These are phyloP conservation scores for Dipodomys spectabilis DNA, from an alignment of 2,113 vertebrate genomes.

Conservation along the genomic window DNA sequence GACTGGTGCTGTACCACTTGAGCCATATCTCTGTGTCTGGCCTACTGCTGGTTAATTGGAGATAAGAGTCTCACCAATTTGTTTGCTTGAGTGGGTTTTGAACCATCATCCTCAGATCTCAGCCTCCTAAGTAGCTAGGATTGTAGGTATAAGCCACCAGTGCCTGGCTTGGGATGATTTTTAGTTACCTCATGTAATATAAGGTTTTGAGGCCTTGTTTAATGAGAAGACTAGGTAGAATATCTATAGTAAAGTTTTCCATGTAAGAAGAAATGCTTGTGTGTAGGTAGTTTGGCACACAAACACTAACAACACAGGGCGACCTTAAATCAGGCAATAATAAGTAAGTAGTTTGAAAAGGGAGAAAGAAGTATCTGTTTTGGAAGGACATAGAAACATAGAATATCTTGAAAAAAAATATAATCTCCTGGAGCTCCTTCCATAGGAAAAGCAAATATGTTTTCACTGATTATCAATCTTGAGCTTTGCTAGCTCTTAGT, in stretches of 20 bases:
- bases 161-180: background rate
- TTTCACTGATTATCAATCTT: background rate
- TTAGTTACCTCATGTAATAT: background rate
- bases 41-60: too few species aligned
- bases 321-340: background rate
- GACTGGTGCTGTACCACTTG: too few species aligned
- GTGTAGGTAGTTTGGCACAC: background rate
- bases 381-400: slow-evolving; percentile 12
- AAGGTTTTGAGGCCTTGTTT: background rate
- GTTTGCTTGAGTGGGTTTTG: too few species aligned
- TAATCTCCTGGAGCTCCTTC: background rate
- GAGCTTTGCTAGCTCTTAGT: background rate
- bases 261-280: background rate
- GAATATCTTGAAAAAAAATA: too few species aligned
- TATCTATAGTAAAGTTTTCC: background rate
- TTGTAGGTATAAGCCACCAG: too few species aligned
- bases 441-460: background rate
- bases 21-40: too few species aligned
- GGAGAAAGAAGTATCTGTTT: background rate
- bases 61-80: too few species aligned
- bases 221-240: slow-evolving; percentile 26
- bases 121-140: too few species aligned
- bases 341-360: slow-evolving; percentile 31
- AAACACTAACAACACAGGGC: background rate
- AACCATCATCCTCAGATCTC: too few species aligned